These are phyloP conservation scores for Acanthosoma haemorrhoidale DNA, from an alignment of 2,888 invertebrate genomes.

Conservation along the genomic window DNA sequence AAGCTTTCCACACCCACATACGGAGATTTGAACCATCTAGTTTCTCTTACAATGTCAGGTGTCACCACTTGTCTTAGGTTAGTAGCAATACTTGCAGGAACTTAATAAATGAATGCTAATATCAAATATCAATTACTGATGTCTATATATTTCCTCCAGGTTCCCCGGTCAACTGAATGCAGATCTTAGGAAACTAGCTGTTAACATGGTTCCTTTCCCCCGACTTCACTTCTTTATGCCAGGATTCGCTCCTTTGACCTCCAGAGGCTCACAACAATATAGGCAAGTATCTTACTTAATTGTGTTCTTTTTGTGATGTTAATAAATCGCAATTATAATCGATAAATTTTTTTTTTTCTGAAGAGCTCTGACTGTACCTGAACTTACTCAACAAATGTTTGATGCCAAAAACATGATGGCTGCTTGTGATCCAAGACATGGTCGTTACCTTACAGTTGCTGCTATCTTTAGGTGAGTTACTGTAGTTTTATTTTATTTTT, in stretches of 20 bases:
- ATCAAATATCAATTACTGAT: too few relatives aligned
- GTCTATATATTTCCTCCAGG: too few relatives aligned
- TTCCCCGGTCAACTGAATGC: conserved; percentile 67
- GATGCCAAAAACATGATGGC: conserved; percentile 62
- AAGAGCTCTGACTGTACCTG: conserved; percentile 52
- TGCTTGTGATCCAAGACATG: conserved; percentile 56
- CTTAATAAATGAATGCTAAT: too few relatives aligned
- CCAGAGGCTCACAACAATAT: conserved; percentile 55
- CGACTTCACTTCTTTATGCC: conserved; percentile 57
- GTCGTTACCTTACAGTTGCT: conserved; percentile 74
- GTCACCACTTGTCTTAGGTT: conserved; percentile 82
- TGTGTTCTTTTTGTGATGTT: too few relatives aligned
- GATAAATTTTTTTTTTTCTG: not conserved
- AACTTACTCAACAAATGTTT: conserved; percentile 59
- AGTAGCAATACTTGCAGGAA: too few relatives aligned
- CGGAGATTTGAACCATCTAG: conserved; percentile 56
- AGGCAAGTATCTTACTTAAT: too few relatives aligned
- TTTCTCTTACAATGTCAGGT: conserved; percentile 71
- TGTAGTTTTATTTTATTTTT: too few relatives aligned
- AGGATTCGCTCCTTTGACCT: conserved; percentile 61
- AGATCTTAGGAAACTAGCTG: conserved; percentile 58
- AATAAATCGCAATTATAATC: too few relatives aligned
- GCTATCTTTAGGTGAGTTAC: conserved; percentile 60
- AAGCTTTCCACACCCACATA: conserved; percentile 55
- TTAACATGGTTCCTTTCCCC: conserved; percentile 69